A percentile compares a stretch with the other conserved stretches of the same genome.
Evolutionary conservation across 64 coral and sea anemone genomes (phyloP).

Genomic region (Montipora cactus): DNA sequence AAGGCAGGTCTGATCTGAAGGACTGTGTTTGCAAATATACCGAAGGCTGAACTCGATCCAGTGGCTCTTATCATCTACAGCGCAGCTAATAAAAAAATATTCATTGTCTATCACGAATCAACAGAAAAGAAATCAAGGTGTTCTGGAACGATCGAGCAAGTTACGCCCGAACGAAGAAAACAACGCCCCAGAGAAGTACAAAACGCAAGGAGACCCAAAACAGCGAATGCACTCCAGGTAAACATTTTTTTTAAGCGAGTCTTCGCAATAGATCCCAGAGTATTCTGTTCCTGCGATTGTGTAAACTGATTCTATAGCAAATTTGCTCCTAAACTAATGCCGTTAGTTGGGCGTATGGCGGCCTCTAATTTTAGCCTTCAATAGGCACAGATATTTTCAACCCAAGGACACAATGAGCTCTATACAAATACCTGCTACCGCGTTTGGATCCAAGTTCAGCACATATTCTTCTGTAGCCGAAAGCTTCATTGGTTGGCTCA

Average conservation of each 20-base stretch:
- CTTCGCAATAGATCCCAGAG: too few relatives aligned
- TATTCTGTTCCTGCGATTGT: background rate
- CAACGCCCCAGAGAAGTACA: background rate
- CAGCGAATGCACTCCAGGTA: too few relatives aligned
- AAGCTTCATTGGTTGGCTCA: conserved; percentile 31
- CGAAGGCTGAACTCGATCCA: too few relatives aligned
- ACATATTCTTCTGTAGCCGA: conserved; percentile 71
- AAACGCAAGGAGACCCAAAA: too few relatives aligned
- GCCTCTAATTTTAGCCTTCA: background rate
- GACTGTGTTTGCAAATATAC: too few relatives aligned
- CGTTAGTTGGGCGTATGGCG: background rate
- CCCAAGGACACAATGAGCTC: background rate
- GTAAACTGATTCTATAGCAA: too few relatives aligned
- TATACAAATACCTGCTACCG: conserved; percentile 14
- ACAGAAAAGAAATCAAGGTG: background rate
- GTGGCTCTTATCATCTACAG: too few relatives aligned
- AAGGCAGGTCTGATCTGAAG: too few relatives aligned
- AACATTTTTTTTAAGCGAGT: too few relatives aligned
- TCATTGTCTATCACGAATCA: too few relatives aligned
- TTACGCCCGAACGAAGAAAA: background rate
- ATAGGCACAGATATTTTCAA: background rate
- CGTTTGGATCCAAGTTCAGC: conserved; percentile 56
- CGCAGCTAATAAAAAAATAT: too few relatives aligned
- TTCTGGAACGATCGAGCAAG: background rate
- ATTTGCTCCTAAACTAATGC: too few relatives aligned